Evolutionary conservation across 1,140 invertebrate genomes (phyloP).

Genomic region (Brachionus asplanchnoidis): DNA sequence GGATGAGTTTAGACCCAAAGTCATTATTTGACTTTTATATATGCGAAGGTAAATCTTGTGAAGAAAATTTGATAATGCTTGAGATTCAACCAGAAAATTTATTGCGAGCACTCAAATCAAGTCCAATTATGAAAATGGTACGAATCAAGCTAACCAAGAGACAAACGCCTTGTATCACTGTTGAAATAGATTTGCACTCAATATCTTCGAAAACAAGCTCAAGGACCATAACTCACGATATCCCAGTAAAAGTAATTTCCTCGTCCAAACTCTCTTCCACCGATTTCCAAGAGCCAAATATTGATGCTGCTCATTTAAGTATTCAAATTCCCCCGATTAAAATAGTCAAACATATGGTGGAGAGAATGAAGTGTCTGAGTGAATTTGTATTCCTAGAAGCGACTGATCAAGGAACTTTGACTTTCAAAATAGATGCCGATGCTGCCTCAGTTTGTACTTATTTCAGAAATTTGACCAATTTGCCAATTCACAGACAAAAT

Average conservation of each 20-base stretch:
- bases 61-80: conserved; percentile 20
- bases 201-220: conserved; percentile 33
- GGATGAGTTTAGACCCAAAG: conserved; percentile 35
- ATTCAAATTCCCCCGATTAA: conserved; percentile 33
- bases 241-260: conserved; percentile 23
- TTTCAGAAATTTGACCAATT: conserved; percentile 32
- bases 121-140: conserved; percentile 40
- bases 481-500: background rate
- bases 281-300: conserved; percentile 37
- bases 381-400: conserved; percentile 28
- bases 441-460: conserved; percentile 27
- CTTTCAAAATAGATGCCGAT: conserved; percentile 34
- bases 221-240: conserved; percentile 30
- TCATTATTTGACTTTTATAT: conserved; percentile 37
- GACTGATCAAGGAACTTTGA: conserved; percentile 18
- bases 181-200: conserved; percentile 37
- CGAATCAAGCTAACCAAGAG: conserved; percentile 33
- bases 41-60: conserved; percentile 1
- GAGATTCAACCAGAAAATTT: conserved; percentile 32
- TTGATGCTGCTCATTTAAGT: background rate
- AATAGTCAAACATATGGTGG: conserved; percentile 35
- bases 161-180: conserved; percentile 23
- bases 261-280: background rate
- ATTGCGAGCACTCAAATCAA: conserved; percentile 27
- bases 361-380: conserved; percentile 30